Percentiles rank a stretch among this genome's conserved stretches.
These are phyloP conservation scores for Fringilla coelebs DNA, from an alignment of 2,797 vertebrate species.

Conservation along the genomic window DNA sequence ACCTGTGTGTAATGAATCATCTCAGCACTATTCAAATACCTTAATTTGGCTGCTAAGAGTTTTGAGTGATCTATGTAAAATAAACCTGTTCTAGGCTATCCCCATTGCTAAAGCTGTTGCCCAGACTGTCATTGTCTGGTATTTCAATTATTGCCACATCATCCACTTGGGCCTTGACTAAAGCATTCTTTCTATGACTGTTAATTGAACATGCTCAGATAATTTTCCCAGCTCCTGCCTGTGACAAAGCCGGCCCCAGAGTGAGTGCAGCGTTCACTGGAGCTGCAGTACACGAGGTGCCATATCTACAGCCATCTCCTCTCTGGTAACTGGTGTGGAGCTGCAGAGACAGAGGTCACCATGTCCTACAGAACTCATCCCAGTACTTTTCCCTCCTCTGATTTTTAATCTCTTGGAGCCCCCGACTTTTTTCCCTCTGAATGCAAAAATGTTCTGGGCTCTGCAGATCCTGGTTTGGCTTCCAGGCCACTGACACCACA, in stretches of 20 bases:
- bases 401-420: neutral
- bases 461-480: neutral
- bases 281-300: neutral
- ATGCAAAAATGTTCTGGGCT: neutral
- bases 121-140: neutral
- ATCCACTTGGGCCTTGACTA: neutral
- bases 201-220: neutral
- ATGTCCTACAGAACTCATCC: neutral
- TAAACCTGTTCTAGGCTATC: neutral
- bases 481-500: neutral
- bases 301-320: neutral
- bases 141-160: constrained; percentile 10
- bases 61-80: neutral
- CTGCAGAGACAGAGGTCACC: neutral
- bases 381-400: neutral
- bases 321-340: neutral
- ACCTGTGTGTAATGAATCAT: neutral
- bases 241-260: neutral
- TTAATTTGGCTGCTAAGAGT: neutral
- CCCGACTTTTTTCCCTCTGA: neutral
- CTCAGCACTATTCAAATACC: neutral
- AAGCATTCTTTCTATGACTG: neutral
- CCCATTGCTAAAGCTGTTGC: neutral
- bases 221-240: neutral
- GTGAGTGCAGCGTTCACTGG: neutral